Base-by-base conservation (phyloP, 2,113 vertebrate species). In the Anseranas semipalmata region DNA sequence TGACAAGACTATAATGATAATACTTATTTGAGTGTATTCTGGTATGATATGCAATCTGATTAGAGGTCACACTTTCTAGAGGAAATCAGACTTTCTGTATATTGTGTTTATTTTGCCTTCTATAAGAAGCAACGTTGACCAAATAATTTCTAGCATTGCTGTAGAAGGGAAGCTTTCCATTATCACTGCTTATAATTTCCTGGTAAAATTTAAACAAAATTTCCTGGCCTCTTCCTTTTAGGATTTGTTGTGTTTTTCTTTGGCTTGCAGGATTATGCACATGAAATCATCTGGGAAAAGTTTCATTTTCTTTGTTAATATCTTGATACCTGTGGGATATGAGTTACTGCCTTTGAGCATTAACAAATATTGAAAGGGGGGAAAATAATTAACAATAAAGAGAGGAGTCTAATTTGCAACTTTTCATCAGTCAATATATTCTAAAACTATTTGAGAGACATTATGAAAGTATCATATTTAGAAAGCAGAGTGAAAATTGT, bases 391-490 rank as follows among this genome's bases (percentile, higher is more conserved):
- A 45, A 70, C 18, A 22, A 41, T 58, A 32, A 50, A 73, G 45
- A 79, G 43, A 58, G 30, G 18, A 59, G 7, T 58, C 45, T 39
- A 25, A 65, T 83, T n/a, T 82, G 72, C n/a, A 91, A 7, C 22
- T 65, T 52, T n/a, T 66, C 30, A 75, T 58, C 28, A 71, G 28
- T 9, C 15, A 32, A 9, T 74, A 75, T 72, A 39, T 70, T 84
- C 16, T 65, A 63, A 77, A 79, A 86, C 25, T 56, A 7, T 63
- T 77, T 43, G 35, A 37, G 28, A 86, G 28, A 24, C 86, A 10
- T 67, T 55, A 67, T 0, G 1, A 67, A 81, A 15, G 56, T 39
- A 18, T 7, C 59, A 0, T n/a, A 43, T 63, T 56, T 72, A 66
- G 65, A 71, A 93, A 92, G 72, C 2, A 33, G 32, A 79, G 77